Base-by-base conservation (phyloP, 1,140 invertebrate species). In the Caenorhabditis tropicalis region DNA sequence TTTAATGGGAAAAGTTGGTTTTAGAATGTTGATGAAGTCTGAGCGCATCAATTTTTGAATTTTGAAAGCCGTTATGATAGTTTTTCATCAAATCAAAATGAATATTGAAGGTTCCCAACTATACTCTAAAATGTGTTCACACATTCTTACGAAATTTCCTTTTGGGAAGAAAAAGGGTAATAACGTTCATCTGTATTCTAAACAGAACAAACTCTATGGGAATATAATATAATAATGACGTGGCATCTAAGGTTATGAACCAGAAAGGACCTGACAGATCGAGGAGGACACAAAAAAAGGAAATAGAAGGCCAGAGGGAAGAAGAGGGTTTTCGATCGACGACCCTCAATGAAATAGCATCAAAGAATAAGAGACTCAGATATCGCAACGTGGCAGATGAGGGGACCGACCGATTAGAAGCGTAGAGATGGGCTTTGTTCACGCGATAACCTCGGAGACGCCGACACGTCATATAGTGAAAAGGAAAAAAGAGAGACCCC, bases 341-440 rank as follows among this genome's bases (percentile, higher is more conserved):
- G 65, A 74, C 36, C 65, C 36, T 43, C n/a, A 27, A 12, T n/a
- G 15, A 36, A 74, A 74, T 16, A 74, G 36, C n/a, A 43, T 27
- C 5, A n/a, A 46, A 39, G 29, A 74, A n/a, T 9, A 74, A 74
- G 65, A 74, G 29, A 43, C 33, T 31, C 36, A 74, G 65, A 74
- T 5, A 43, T 74, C 65, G 65, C 65, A 74, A 74, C 65, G 65
- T 74, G 65, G 65, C 65, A 74, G 65, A 74, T 74, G 65, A 74
- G 65, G 29, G 65, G 65, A 74, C 65, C 36, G 65, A 74, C 65
- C 65, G 65, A 74, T 74, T 74, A 74, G 65, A 43, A 36, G 36
- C 19, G 15, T 43, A 74, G 65, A 43, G 65, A 74, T 74, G 36
- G 65, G 36, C 65, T n/a, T 70, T 74, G 65, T 7, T 5, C 36